phyloP scores from a whole-genome alignment of 2,113 vertebrate species.

The Arothron firmamentum region DNA sequence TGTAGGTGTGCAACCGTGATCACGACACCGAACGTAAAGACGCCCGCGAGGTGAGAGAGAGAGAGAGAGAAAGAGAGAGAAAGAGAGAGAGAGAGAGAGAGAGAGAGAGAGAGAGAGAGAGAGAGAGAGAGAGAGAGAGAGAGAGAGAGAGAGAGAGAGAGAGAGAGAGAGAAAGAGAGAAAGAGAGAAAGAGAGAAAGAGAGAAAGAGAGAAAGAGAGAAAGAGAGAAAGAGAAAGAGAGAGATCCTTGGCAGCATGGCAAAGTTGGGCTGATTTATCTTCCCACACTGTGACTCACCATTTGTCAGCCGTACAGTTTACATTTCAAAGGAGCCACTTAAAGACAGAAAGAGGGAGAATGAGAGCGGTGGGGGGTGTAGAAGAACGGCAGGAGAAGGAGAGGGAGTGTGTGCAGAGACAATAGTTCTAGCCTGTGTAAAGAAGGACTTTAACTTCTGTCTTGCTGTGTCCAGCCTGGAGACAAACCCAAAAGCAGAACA shows the following conservation, averaged over 20 bases:
- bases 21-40: slow-evolving; percentile 45
- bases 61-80: slow-evolving; percentile 28
- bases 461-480: not conserved
- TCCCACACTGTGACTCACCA: slow-evolving; percentile 71
- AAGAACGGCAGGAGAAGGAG: not conserved
- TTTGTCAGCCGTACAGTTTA: slow-evolving; percentile 59
- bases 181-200: slow-evolving; percentile 31
- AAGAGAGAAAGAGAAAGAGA: slow-evolving; percentile 33
- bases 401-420: slow-evolving; percentile 11
- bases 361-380: slow-evolving; percentile 3
- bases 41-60: slow-evolving; percentile 48
- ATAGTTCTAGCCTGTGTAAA: slow-evolving; percentile 13
- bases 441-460: slow-evolving; percentile 21
- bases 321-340: slow-evolving; percentile 53
- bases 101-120: slow-evolving; percentile 35
- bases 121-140: slow-evolving; percentile 28
- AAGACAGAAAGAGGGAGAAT: slow-evolving; percentile 15
- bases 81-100: slow-evolving; percentile 39
- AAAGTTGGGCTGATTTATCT: slow-evolving; percentile 65
- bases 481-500: not conserved
- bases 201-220: slow-evolving; percentile 39
- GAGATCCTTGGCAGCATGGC: slow-evolving; percentile 36
- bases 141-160: slow-evolving; percentile 30
- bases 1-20: slow-evolving; percentile 65
- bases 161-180: slow-evolving; percentile 30